Evolutionary conservation across 1,140 invertebrate species (phyloP).

Genomic region (Drosophila rhopaloa): DNA sequence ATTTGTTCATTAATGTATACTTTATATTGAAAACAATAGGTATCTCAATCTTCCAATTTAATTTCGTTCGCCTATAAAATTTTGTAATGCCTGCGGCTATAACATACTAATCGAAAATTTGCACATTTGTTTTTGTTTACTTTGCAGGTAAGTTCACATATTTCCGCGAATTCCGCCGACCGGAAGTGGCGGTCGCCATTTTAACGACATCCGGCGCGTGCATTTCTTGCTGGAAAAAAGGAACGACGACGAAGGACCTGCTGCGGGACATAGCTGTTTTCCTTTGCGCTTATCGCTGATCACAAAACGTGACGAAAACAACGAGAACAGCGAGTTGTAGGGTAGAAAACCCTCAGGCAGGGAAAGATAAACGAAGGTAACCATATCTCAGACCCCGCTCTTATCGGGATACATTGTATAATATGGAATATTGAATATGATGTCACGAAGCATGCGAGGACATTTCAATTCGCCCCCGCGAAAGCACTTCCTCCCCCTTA

Average conservation of each 20-base stretch:
- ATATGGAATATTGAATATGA: conserved; percentile 64
- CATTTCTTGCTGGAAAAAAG: conserved; percentile 59
- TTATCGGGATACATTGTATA: conserved; percentile 32
- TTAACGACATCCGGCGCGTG: conserved; percentile 72
- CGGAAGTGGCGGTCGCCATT: conserved; percentile 56
- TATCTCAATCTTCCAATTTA: conserved; percentile 20
- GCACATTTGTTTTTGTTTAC: conserved; percentile 46
- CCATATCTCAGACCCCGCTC: conserved; percentile 49
- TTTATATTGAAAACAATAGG: not conserved
- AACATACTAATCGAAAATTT: conserved; percentile 60
- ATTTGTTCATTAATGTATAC: not conserved
- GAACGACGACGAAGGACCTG: conserved; percentile 21
- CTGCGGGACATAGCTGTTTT: conserved; percentile 30
- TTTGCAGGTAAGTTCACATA: conserved; percentile 77
- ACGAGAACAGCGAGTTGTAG: conserved; percentile 27
- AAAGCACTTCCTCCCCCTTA: not conserved
- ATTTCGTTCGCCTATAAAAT: not conserved
- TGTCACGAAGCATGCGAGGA: conserved; percentile 47
- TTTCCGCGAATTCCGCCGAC: conserved; percentile 35
- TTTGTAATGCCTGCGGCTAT: conserved; percentile 6
- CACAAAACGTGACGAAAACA: conserved; percentile 71
- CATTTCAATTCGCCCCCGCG: conserved; percentile 58
- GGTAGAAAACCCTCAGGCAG: conserved; percentile 28
- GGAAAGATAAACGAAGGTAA: conserved; percentile 55
- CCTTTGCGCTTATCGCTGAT: conserved; percentile 63